Evolutionary conservation across 2,888 invertebrate species (phyloP), one percentile per base, ranked within the genome.

Genomic region (Apamea monoglypha): DNA sequence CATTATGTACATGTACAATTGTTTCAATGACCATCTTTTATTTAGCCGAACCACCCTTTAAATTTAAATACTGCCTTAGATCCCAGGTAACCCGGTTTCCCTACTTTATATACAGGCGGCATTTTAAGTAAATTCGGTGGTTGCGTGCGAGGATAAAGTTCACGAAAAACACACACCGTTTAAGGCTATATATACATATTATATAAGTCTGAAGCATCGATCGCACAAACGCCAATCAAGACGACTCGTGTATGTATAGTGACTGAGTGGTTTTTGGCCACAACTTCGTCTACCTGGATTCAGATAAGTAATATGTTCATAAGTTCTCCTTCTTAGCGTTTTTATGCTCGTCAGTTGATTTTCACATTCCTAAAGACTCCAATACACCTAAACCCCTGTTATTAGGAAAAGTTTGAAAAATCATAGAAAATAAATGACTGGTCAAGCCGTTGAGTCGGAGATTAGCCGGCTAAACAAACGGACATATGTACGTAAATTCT

Each of bases 121-220:
- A 87, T 87, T 84, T 80, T 87, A 80, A 78, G 73, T 78, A 86
- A 75, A 80, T 67, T 81, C n/a, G 36, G 76, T 61, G 78, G 81
- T 85, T 81, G 88, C 83, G 86, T 89, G 89, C 68, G 75, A 72
- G 67, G 78, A 53, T 75, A 78, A 77, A 85, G 88, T 87, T 86
- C 71, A 87, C 78, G 80, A 74, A 83, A 80, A 86, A 89, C 71
- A 78, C 64, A 84, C 44, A 76, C 44, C 83, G 73, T 80, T 88
- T 84, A 74, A 81, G 69, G 50, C 78, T 80, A 84, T 88, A 85
- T 80, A 84, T 88, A 85, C 78, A 87, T 88, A 80, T 80, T 80
- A 79, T 80, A 69, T 76, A 64, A 76, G 75, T 66, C 53, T 18
- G 78, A 47, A 74, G 50, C 64, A 82, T 82, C 64, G 83, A 84